Evolutionary conservation across 2,113 vertebrate genomes (phyloP).

Genomic region (Melanocharis versteri): DNA sequence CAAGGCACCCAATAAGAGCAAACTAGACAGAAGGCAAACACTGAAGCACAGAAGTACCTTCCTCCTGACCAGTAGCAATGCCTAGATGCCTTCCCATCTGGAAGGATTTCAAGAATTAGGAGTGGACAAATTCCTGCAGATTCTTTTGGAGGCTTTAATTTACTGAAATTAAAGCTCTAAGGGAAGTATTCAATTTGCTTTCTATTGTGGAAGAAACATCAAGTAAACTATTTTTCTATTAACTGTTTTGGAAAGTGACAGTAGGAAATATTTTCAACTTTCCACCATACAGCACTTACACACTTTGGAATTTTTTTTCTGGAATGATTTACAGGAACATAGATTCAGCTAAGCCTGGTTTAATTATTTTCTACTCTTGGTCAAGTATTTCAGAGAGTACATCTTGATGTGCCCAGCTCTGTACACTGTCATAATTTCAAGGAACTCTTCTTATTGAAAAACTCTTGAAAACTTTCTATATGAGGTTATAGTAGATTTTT

Average conservation of each 20-base stretch:
- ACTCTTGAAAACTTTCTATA: not conserved
- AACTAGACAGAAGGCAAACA: not conserved
- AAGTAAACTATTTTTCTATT: not conserved
- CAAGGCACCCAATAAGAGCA: not conserved
- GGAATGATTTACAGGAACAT: not conserved
- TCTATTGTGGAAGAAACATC: not conserved
- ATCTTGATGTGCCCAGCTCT: not conserved
- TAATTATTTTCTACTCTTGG: not conserved
- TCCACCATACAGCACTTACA: not conserved
- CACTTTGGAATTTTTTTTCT: not conserved
- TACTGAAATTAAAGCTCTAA: not conserved
- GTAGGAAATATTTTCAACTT: not conserved
- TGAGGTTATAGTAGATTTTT: not conserved
- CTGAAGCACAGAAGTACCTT: not conserved
- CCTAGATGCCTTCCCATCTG: rapidly evolving
- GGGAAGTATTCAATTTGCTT: not conserved
- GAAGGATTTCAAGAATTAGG: not conserved
- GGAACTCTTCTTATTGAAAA: not conserved
- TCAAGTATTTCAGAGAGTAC: not conserved
- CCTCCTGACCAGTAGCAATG: not conserved
- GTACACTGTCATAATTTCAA: not conserved
- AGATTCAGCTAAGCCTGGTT: not conserved
- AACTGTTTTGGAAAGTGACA: not conserved
- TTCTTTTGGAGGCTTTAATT: not conserved
- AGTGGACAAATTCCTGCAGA: not conserved